These are phyloP conservation scores for Periparus ater DNA, from an alignment of 2,797 vertebrate genomes.

Conservation along the genomic window DNA sequence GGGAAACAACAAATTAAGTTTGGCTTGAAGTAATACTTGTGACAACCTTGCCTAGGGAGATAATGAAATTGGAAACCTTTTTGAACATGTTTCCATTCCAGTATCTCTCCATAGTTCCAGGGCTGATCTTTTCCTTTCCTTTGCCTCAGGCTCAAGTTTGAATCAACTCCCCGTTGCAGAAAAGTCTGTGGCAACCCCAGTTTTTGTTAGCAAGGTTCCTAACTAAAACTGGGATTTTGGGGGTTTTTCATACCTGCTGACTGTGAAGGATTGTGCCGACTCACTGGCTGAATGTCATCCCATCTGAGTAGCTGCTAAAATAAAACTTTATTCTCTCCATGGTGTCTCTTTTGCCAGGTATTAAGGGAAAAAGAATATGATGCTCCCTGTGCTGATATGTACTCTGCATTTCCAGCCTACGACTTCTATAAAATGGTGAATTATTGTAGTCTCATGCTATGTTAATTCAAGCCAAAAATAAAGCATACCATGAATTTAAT, in stretches of 20 bases:
- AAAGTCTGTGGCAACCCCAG: rapidly evolving
- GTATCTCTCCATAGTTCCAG: neutral
- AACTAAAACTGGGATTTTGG: neutral
- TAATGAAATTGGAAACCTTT: neutral
- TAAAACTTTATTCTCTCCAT: neutral
- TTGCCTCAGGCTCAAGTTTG: neutral
- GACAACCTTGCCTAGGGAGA: neutral
- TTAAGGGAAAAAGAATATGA: neutral
- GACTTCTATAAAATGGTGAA: neutral
- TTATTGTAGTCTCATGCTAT: neutral
- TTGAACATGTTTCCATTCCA: neutral
- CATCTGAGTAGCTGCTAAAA: neutral
- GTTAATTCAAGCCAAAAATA: neutral
- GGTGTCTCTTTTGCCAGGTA: neutral
- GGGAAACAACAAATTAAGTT: neutral
- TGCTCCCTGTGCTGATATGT: neutral
- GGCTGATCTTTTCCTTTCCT: neutral
- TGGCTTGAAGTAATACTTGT: neutral
- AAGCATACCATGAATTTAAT: neutral
- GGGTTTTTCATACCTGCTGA: neutral
- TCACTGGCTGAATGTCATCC: neutral
- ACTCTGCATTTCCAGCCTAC: neutral
- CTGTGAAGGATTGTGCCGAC: neutral
- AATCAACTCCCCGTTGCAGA: neutral
- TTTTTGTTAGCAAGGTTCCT: neutral